Evolutionary conservation across 2,888 invertebrate species (phyloP).

Genomic region (Balanococcus diminutus): DNA sequence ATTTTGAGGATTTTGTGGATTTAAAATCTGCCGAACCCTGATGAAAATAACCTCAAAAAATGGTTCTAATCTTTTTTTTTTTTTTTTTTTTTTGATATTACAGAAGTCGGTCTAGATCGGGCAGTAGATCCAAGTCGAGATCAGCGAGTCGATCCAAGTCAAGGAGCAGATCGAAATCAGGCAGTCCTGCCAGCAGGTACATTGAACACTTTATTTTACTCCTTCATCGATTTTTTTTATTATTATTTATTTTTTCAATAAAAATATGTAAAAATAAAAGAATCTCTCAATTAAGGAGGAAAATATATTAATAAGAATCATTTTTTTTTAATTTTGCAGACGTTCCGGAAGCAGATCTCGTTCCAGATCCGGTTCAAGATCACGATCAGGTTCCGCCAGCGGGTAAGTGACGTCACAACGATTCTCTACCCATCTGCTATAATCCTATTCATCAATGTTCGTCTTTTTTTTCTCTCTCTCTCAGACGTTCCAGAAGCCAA

Average conservation of each 20-base stretch:
- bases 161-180: conserved; percentile 59
- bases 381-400: conserved; percentile 50
- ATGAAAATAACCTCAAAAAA: no score
- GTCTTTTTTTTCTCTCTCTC: neutral
- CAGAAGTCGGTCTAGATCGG: conserved; percentile 61
- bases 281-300: no score
- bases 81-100: conserved; percentile 60
- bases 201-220: neutral
- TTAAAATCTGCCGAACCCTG: no score
- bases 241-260: no score
- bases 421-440: no score
- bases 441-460: neutral
- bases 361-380: conserved; percentile 60
- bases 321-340: neutral
- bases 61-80: no score
- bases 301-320: no score
- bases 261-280: no score
- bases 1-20: no score
- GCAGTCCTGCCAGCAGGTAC: conserved; percentile 2
- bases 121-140: conserved; percentile 61
- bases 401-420: conserved; percentile 54
- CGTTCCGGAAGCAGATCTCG: conserved; percentile 56
- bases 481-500: neutral
- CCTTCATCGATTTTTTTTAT: neutral
- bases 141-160: conserved; percentile 62